Evolutionary conservation across 2,888 invertebrate species (phyloP).

Genomic region (Agrochola lychnidis): DNA sequence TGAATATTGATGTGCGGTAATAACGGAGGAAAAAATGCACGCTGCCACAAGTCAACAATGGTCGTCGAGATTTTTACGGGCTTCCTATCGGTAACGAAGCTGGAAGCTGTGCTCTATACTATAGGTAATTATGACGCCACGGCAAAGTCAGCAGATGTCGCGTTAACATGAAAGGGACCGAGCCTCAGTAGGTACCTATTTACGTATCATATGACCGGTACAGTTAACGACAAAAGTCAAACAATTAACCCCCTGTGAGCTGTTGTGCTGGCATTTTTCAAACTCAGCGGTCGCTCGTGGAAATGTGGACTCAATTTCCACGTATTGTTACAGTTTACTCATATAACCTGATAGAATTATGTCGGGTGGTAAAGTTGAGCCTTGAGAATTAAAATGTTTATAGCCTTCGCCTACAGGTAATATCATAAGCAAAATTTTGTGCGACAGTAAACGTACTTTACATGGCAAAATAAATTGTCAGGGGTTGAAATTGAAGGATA

Average conservation of each 20-base stretch:
- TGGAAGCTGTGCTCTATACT: conserved; percentile 67
- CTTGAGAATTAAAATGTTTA: conserved; percentile 68
- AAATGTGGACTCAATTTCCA: conserved; percentile 70
- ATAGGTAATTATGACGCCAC: conserved; percentile 69
- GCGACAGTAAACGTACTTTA: conserved; percentile 60
- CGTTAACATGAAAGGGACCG: conserved; percentile 67
- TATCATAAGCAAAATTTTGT: conserved; percentile 63
- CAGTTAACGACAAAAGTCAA: conserved; percentile 82
- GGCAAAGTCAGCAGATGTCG: conserved; percentile 70
- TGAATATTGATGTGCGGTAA: conserved; percentile 82
- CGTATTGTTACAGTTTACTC: conserved; percentile 66
- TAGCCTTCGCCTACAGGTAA: conserved; percentile 50
- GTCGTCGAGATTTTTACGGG: conserved; percentile 70
- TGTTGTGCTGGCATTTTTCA: conserved; percentile 77
- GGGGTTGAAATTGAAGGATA: conserved; percentile 35
- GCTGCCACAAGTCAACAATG: conserved; percentile 75
- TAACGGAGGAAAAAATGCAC: conserved; percentile 76
- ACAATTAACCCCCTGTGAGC: conserved; percentile 81
- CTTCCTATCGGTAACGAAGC: conserved; percentile 68
- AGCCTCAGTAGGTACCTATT: conserved; percentile 68
- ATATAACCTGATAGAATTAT: conserved; percentile 66
- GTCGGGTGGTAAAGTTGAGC: conserved; percentile 65
- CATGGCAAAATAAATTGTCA: conserved; percentile 54
- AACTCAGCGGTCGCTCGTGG: conserved; percentile 69
- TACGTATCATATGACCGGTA: conserved; percentile 79